These are phyloP conservation scores for Volucella zonaria DNA, from an alignment of 2,888 invertebrate genomes.

Conservation along the genomic window DNA sequence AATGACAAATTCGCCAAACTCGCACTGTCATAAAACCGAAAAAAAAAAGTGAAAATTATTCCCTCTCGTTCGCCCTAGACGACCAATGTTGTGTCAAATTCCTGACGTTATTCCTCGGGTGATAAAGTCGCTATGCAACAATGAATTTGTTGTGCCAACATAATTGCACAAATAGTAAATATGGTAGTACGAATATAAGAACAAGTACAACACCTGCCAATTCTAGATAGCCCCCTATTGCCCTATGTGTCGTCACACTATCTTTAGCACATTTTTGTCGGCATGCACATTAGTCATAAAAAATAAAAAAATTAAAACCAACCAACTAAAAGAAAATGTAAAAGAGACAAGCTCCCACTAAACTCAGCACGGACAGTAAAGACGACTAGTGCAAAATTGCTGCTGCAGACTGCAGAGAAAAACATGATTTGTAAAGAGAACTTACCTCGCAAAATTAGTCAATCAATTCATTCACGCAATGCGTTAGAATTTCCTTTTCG, in stretches of 20 bases:
- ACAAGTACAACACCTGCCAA: conserved; percentile 51
- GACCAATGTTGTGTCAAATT: not conserved
- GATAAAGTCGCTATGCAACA: conserved; percentile 44
- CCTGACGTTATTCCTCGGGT: conserved; percentile 48
- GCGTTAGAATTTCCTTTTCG: conserved; percentile 31
- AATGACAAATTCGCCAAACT: conserved; percentile 40
- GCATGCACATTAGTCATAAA: conserved; percentile 44
- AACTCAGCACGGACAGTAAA: conserved; percentile 20
- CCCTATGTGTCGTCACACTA: conserved; percentile 24
- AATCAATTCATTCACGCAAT: conserved; percentile 53
- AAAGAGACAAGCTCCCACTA: not conserved
- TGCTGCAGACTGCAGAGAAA: not conserved
- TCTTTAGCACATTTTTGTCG: conserved; percentile 8
- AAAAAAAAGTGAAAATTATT: not conserved
- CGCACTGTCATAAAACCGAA: conserved; percentile 39
- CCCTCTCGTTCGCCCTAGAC: not conserved
- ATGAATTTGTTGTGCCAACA: conserved; percentile 59
- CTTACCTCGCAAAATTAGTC: conserved; percentile 55
- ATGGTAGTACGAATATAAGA: not conserved
- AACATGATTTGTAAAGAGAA: not conserved
- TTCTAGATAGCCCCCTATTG: conserved; percentile 8
- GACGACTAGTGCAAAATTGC: not conserved
- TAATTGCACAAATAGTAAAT: conserved; percentile 53
- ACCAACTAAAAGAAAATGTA: not conserved
- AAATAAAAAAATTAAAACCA: conserved; percentile 40